Evolutionary conservation across 1,140 invertebrate genomes (phyloP), one percentile per base, ranked within the genome.

Genomic region (Monochamus saltuarius): DNA sequence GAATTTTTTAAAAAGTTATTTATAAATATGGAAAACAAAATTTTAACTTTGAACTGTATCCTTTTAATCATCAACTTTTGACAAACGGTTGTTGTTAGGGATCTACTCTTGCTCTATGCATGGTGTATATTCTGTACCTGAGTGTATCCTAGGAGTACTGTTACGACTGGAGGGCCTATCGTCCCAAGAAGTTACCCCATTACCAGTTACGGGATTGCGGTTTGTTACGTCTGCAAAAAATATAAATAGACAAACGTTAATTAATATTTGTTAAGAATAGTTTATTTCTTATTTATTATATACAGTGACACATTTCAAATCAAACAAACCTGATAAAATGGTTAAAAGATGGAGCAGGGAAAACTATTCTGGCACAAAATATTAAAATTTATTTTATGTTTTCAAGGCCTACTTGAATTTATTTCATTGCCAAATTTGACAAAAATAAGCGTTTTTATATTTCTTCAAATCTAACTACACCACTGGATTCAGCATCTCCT

Each of bases 141-240:
- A 69, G 17, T 59, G 56, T 11, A 69, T 50, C 59, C 61, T 61
- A 10, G 73, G 64, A 55, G 64, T 61, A 42, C 43, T 68, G 17
- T 56, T 47, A 61, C 65, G 8, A 43, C 36, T 57, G 64, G 13
- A 35, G 22, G 22, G 62, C 47, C 53, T 62, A 35, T 56, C 46
- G 51, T 76, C 73, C 69, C 67, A 75, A 29, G 73, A 71, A 29
- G 76, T 74, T 67, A 83, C 77, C 68, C 81, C 82, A 66, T 82
- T 77, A 69, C 82, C 82, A 68, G 82, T 83, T 59, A 83, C 82
- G 56, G 80, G 81, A 72, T 82, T 83, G 68, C 81, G 80, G 45
- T 70, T 69, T 36, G 59, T 71, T 11, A 73, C 68, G 68, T 75
- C 74, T 75, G 47, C 22, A 71, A 67, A 49, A 17, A 11, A 65